Evolutionary conservation across 1,140 invertebrate genomes (phyloP).

Genomic region (Octopus bimaculoides): DNA sequence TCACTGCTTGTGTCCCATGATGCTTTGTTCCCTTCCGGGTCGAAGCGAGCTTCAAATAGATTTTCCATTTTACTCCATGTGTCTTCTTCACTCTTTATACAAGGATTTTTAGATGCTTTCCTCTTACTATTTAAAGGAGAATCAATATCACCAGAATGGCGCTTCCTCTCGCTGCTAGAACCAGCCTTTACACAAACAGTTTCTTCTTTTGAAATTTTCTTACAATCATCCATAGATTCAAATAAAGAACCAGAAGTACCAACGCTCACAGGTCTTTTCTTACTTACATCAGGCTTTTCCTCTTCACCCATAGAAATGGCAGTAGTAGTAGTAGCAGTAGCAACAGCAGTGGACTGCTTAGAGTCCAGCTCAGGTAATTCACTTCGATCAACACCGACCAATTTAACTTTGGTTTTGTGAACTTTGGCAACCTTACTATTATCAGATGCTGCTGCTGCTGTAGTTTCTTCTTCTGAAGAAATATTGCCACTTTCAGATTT

Average conservation of each 20-base stretch:
- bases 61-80: constrained; percentile 50
- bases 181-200: background rate
- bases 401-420: background rate
- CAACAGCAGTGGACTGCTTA: background rate
- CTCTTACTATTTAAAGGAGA: background rate
- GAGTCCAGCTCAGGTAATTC: background rate
- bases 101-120: background rate
- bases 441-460: too few species aligned
- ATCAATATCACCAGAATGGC: background rate
- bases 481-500: background rate
- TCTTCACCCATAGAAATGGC: background rate
- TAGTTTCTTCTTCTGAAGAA: background rate
- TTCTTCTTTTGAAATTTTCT: background rate
- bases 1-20: constrained; percentile 55
- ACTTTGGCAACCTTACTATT: background rate
- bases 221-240: constrained; percentile 4
- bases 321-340: background rate
- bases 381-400: too few species aligned
- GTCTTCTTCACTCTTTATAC: constrained; percentile 30
- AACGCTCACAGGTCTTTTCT: background rate
- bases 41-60: constrained; percentile 39
- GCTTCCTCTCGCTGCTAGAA: background rate
- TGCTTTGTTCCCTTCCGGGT: constrained; percentile 40
- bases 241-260: background rate
- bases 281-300: background rate